phyloP scores from a whole-genome alignment of 2,113 vertebrate species.

The Myrmecophaga tridactyla region DNA sequence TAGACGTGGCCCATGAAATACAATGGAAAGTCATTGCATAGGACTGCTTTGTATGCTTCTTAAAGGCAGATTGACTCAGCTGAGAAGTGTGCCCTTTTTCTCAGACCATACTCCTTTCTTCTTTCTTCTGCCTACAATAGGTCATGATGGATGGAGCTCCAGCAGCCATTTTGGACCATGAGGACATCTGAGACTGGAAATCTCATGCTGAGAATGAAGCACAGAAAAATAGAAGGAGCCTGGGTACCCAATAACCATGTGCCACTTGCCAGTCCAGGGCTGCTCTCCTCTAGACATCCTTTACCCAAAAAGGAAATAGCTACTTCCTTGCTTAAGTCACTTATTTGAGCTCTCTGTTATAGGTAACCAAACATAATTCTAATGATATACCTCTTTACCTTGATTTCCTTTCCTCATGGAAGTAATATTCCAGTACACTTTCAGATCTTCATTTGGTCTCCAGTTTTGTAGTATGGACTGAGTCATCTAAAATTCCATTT shows the following conservation, averaged over 20 bases:
- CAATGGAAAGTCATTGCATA: neutral
- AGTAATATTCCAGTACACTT: fast-evolving
- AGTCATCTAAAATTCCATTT: neutral
- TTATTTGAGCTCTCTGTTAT: neutral
- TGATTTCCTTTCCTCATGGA: neutral
- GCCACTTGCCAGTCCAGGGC: too few relatives aligned
- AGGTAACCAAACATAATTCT: neutral
- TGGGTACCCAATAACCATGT: neutral
- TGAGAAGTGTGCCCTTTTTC: neutral
- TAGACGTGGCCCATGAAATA: neutral
- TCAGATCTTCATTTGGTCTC: neutral
- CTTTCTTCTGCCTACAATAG: neutral
- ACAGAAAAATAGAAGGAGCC: neutral
- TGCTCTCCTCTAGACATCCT: neutral
- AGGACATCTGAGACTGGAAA: neutral
- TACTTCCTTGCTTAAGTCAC: neutral
- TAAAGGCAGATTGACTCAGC: neutral
- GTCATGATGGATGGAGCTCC: neutral
- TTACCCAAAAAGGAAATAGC: neutral
- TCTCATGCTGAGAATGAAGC: neutral
- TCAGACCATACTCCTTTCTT: neutral
- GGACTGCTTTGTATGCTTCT: neutral
- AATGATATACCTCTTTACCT: neutral
- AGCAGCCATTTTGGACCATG: neutral
- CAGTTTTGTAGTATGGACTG: too few relatives aligned